Conservation (phyloP, 2,888 invertebrate species). For the Diarsia mendica region DNA sequence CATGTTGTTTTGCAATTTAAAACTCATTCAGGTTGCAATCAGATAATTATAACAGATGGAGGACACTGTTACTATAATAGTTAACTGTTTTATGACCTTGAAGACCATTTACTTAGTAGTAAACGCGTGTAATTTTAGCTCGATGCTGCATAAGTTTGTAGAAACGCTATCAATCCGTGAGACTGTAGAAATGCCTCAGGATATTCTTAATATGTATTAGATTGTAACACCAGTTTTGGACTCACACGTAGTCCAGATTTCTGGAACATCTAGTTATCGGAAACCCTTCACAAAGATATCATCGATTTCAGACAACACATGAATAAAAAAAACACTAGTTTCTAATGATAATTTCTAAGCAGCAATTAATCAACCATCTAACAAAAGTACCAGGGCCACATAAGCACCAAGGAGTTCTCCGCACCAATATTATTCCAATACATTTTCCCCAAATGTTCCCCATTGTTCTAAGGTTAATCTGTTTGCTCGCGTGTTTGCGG, state of each 20-base stretch:
- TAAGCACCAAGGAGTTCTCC: slow-evolving; percentile 30
- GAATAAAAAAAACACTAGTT: no score
- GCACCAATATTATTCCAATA: slow-evolving; percentile 51
- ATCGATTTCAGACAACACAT: no score
- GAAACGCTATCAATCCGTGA: no score
- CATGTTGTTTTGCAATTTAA: no score
- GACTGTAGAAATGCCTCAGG: no score
- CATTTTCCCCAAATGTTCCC: slow-evolving; percentile 62
- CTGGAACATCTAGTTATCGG: not conserved
- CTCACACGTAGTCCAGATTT: not conserved
- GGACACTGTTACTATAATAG: no score
- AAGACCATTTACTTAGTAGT: no score
- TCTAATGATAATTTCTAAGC: slow-evolving; percentile 37
- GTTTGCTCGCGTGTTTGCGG: slow-evolving; percentile 82
- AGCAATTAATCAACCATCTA: slow-evolving; percentile 35
- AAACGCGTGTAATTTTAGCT: no score
- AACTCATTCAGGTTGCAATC: no score
- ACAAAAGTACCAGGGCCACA: slow-evolving; percentile 50
- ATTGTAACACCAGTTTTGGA: not conserved
- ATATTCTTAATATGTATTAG: not conserved
- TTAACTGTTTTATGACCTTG: no score
- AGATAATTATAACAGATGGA: no score
- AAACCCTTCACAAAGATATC: not conserved
- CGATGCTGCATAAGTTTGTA: no score
- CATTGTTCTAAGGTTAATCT: slow-evolving; percentile 82